Base-by-base conservation (phyloP, 2,113 vertebrate species). In the Etia nguti region DNA sequence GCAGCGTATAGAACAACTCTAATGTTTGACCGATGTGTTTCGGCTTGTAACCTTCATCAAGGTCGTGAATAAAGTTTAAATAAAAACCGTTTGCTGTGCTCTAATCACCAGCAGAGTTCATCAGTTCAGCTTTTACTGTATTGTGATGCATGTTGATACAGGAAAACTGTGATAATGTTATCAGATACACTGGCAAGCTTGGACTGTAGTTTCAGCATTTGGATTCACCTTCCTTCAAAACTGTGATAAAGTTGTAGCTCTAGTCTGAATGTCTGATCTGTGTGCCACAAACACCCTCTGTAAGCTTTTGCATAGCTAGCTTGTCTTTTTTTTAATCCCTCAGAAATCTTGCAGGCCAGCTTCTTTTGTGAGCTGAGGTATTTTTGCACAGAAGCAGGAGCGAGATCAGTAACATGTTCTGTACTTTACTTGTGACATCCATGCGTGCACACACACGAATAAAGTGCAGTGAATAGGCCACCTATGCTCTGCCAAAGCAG, bases 401-500 rank as follows among this genome's bases (percentile, higher is more conserved):
- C 6, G 46, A 80, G 84, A 43, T 46, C 29, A 54, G 41, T 56
- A 57, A 84, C 68, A 2, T 88, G 48, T 79, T 75, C 12, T 41
- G 18, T 46, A 85, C 57, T 82, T 83, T 65, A 77, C 29, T 56
- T 75, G 52, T 43, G 60, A 85, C 9, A 10, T 77, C 26, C 38
- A 34, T 90, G 59, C 80, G 83, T 88, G 89, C 70, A 88, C 79
- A 84, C 54, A 93, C 81, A 92, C 29, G 75, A 87, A 68, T 43
- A 41, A 75, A 68, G 59, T 65, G 57, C 68, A 80, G 43, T 86
- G 87, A 94, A 89, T 80, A 91, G 91, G 77, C 90, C 89, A 92
- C 90, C 90, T 92, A 80, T 93, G 65, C 83, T 88, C 79, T 48
- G 81, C 84, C 86, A 92, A 92, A 55, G 68, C 62, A 75, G 80